phyloP scores from a whole-genome alignment of 2,797 vertebrate genomes.

The Lophius americanus region DNA sequence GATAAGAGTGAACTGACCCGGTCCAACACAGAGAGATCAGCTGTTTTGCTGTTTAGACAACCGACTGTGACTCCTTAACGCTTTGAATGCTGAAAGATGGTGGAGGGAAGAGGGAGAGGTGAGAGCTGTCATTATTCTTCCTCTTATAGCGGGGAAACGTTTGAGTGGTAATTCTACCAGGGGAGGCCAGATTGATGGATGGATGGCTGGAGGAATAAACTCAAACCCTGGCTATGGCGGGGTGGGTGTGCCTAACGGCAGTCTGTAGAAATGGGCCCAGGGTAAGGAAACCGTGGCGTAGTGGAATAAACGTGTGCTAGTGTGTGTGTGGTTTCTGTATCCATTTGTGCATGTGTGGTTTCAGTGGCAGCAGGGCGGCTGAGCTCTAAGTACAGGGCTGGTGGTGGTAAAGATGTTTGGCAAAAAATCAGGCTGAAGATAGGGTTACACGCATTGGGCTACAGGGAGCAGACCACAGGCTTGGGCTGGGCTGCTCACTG shows the following conservation, averaged over 20 bases:
- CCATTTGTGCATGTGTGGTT: conserved; percentile 69
- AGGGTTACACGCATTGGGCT: conserved; percentile 74
- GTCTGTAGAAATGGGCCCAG: conserved; percentile 63
- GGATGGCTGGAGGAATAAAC: conserved; percentile 16
- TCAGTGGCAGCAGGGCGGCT: conserved; percentile 74
- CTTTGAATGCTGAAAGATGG: conserved; percentile 18
- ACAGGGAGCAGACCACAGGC: conserved; percentile 65
- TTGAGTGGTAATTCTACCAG: conserved; percentile 1
- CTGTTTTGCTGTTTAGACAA: conserved; percentile 13
- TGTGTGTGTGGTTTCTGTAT: conserved; percentile 51
- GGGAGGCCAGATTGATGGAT: conserved; percentile 15
- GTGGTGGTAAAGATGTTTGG: conserved; percentile 79
- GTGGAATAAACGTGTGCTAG: conserved; percentile 75
- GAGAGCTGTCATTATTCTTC: conserved; percentile 25
- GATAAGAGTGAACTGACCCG: conserved; percentile 38
- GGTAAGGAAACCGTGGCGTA: conserved; percentile 79
- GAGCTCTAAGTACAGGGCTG: conserved; percentile 78
- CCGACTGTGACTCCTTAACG: conserved; percentile 39
- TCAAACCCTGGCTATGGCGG: conserved; percentile 43
- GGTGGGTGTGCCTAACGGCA: conserved; percentile 62
- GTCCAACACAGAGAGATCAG: conserved; percentile 4
- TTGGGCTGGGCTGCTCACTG: conserved; percentile 64
- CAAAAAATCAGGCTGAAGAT: conserved; percentile 66
- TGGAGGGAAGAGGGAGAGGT: background rate
- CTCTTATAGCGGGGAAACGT: conserved; percentile 18